phyloP scores from a whole-genome alignment of 1,140 invertebrate species.

The Glomeris maerens region DNA sequence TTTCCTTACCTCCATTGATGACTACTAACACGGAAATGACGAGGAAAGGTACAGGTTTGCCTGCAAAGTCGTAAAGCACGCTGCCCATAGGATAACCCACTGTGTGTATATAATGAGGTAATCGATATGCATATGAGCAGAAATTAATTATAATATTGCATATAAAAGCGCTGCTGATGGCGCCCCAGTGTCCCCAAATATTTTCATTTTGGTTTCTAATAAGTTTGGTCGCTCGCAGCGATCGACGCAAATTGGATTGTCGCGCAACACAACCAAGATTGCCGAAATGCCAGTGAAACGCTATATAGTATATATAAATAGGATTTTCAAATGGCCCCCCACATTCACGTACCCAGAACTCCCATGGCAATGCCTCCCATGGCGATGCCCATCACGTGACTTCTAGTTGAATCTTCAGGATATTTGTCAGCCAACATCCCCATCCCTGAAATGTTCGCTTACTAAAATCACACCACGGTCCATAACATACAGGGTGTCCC shows the following conservation, averaged over 20 bases:
- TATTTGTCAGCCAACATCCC: slow-evolving; percentile 38
- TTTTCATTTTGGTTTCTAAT: background rate
- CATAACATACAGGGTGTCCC: no score
- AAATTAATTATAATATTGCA: background rate
- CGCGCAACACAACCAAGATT: background rate
- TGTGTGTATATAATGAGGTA: no score
- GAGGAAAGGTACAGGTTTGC: slow-evolving; percentile 56
- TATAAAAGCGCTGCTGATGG: background rate
- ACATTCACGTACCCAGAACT: slow-evolving; percentile 39
- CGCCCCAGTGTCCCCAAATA: background rate
- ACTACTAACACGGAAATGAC: slow-evolving; percentile 47
- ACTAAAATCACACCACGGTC: slow-evolving; percentile 1
- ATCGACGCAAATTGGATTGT: no score
- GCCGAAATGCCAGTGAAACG: background rate
- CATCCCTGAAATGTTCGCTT: slow-evolving; percentile 37
- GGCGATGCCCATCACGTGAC: slow-evolving; percentile 56
- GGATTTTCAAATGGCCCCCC: background rate
- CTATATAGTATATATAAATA: background rate
- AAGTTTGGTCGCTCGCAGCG: no score
- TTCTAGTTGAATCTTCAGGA: slow-evolving; percentile 40
- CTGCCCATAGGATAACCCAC: slow-evolving; percentile 64
- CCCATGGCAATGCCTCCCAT: slow-evolving; percentile 64
- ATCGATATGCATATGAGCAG: no score
- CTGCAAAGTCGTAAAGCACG: slow-evolving; percentile 54
- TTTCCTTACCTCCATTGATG: slow-evolving; percentile 28